These are phyloP conservation scores for Cyrtonyx montezumae DNA, from an alignment of 2,113 vertebrate genomes.

Conservation along the genomic window DNA sequence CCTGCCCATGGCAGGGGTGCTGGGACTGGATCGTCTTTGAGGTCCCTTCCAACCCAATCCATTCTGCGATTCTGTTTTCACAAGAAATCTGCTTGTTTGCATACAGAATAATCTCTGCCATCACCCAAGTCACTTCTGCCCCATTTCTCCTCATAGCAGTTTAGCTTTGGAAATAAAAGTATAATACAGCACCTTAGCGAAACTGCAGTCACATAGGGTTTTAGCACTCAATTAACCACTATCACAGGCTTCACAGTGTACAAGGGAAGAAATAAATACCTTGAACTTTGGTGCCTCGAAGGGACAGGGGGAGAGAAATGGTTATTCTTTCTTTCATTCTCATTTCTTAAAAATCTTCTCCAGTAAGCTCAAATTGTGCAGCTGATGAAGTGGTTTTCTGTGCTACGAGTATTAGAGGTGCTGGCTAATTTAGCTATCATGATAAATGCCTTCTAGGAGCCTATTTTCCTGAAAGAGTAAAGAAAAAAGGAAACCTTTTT, in stretches of 20 bases:
- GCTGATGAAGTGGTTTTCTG: conserved; percentile 62
- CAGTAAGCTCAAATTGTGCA: conserved; percentile 36
- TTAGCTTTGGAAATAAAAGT: conserved; percentile 16
- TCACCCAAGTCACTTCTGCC: neutral
- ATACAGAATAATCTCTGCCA: neutral
- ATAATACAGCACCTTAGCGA: neutral
- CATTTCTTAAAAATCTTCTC: conserved; percentile 50
- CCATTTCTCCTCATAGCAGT: neutral
- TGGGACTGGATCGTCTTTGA: no score
- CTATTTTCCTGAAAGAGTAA: conserved; percentile 38
- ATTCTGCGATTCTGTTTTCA: neutral
- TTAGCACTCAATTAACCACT: conserved; percentile 53
- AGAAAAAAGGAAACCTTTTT: conserved; percentile 27
- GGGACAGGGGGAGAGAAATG: conserved; percentile 45
- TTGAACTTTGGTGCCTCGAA: conserved; percentile 41
- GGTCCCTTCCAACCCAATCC: no score
- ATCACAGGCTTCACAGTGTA: neutral
- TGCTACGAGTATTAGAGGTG: conserved; percentile 29
- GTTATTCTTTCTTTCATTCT: conserved; percentile 49
- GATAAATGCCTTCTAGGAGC: conserved; percentile 52
- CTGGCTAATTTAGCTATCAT: conserved; percentile 61
- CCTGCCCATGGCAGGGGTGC: no score
- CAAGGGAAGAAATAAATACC: conserved; percentile 35
- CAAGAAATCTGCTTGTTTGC: neutral
- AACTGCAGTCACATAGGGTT: conserved; percentile 7